A percentile compares a stretch with the other conserved stretches of the same genome.
phyloP scores from a whole-genome alignment of 2,797 vertebrate species.

The Pantherophis vulpinus region DNA sequence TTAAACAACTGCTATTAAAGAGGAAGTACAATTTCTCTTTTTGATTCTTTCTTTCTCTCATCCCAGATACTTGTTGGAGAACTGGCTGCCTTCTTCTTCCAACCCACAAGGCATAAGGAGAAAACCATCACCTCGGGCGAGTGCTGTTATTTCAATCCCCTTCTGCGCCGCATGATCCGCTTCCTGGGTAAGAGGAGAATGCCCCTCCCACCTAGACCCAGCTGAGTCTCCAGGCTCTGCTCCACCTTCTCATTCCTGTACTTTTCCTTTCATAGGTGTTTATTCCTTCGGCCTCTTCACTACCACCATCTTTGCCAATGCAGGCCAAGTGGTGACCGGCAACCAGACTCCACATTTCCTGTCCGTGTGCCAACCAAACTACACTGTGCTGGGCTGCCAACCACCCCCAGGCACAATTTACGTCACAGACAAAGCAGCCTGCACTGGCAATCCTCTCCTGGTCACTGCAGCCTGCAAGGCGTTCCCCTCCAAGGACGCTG shows the following conservation, averaged over 20 bases:
- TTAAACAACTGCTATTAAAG: background rate
- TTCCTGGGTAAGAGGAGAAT: slow-evolving; percentile 80
- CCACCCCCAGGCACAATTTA: slow-evolving; percentile 78
- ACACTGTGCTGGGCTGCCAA: slow-evolving; percentile 87
- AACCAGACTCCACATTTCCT: slow-evolving; percentile 90
- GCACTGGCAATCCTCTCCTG: slow-evolving; percentile 83
- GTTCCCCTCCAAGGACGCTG: slow-evolving; percentile 90
- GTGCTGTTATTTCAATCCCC: slow-evolving; percentile 90
- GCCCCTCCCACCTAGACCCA: background rate
- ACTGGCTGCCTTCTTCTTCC: slow-evolving; percentile 82
- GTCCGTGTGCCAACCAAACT: slow-evolving; percentile 88
- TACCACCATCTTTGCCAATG: slow-evolving; percentile 91
- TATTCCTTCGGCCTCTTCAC: slow-evolving; percentile 91
- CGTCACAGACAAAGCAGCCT: slow-evolving; percentile 77
- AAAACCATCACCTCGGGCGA: slow-evolving; percentile 87
- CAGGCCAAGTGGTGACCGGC: slow-evolving; percentile 91
- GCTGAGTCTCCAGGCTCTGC: background rate
- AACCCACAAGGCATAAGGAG: slow-evolving; percentile 75
- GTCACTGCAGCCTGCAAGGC: slow-evolving; percentile 84
- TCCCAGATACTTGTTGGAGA: slow-evolving; percentile 87
- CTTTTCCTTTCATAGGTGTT: slow-evolving; percentile 73
- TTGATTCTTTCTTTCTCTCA: background rate
- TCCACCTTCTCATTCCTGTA: slow-evolving; percentile 11
- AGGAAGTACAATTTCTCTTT: background rate
- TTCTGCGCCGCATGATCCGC: slow-evolving; percentile 86